Percentiles rank a stretch among this genome's conserved stretches.
Conservation (phyloP, 2,888 invertebrate species). For the Malthinus flaveolus region DNA sequence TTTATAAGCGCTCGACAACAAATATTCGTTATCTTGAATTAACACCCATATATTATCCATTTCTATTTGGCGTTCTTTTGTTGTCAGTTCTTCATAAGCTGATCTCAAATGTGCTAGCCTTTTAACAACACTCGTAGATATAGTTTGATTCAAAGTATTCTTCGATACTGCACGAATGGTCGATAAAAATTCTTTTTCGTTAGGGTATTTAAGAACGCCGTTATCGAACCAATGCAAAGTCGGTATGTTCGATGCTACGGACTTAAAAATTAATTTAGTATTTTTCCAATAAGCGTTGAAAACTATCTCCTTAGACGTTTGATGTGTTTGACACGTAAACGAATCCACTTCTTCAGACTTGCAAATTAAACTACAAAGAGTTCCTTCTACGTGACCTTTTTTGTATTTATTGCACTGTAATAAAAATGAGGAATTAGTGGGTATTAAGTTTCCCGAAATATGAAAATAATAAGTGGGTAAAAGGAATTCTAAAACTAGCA, state of each 20-base stretch:
- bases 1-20: conserved; percentile 62
- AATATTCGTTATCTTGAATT: conserved; percentile 69
- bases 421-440: conserved; percentile 18
- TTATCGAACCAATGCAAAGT: conserved; percentile 55
- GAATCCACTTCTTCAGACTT: conserved; percentile 58
- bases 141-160: conserved; percentile 59
- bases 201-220: conserved; percentile 56
- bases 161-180: conserved; percentile 59
- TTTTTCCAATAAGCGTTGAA: conserved; percentile 64
- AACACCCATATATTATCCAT: conserved; percentile 67
- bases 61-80: conserved; percentile 54
- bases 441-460: background rate
- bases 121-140: conserved; percentile 56
- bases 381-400: conserved; percentile 61
- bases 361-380: conserved; percentile 67
- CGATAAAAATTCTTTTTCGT: conserved; percentile 58
- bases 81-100: conserved; percentile 53
- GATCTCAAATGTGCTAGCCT: conserved; percentile 57
- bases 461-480: background rate
- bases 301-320: conserved; percentile 64
- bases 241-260: conserved; percentile 53
- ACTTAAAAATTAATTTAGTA: conserved; percentile 63
- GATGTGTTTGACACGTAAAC: conserved; percentile 63
- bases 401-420: conserved; percentile 63
- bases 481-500: no score